Evolutionary conservation across 2,797 vertebrate genomes (phyloP).

Genomic region (Pyrocephalus nanus): DNA sequence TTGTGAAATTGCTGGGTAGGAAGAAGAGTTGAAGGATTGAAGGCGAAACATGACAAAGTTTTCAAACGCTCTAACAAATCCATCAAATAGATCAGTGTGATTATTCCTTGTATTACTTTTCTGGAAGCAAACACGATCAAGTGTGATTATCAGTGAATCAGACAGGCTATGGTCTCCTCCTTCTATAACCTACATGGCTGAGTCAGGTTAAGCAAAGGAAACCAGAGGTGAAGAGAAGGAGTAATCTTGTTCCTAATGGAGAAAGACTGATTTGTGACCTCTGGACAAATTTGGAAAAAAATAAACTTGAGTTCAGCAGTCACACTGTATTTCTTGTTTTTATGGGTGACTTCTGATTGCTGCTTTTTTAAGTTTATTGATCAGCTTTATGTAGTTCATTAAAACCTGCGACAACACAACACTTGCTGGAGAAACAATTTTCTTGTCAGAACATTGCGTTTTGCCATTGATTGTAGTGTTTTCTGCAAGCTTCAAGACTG

Average conservation of each 20-base stretch:
- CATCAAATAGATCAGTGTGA: neutral
- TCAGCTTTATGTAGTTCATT: neutral
- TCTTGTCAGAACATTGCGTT: neutral
- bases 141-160: neutral
- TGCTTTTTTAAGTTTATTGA: neutral
- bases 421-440: neutral
- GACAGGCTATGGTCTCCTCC: neutral
- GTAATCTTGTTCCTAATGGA: neutral
- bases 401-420: neutral
- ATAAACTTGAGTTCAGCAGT: neutral
- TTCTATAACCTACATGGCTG: neutral
- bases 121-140: neutral
- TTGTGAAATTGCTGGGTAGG: neutral
- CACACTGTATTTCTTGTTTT: neutral
- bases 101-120: neutral
- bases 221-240: neutral
- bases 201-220: neutral
- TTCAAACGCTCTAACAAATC: neutral
- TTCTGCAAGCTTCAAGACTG: conserved; percentile 18
- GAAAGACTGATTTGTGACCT: neutral
- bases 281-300: neutral
- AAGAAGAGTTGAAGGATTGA: neutral
- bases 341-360: neutral
- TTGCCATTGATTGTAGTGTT: conserved; percentile 3
- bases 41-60: neutral